Conservation (phyloP, 2,113 vertebrate genomes). For the Charadrius vociferus region DNA sequence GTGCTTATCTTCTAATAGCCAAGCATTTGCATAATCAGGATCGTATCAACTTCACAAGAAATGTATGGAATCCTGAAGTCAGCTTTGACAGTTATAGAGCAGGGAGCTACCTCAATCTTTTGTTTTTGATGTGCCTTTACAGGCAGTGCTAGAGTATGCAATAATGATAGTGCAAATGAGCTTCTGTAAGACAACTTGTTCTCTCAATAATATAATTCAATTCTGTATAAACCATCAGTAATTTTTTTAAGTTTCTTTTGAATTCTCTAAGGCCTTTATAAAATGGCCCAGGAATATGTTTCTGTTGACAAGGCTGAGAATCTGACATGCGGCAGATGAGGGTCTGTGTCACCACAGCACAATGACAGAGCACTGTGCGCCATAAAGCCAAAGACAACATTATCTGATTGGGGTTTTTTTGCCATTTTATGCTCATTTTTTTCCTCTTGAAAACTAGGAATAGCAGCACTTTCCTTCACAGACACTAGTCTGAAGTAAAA, state of each 20-base stretch:
- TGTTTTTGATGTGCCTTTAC: neutral
- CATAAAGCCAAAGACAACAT: neutral
- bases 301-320: neutral
- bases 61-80: conserved; percentile 3
- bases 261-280: neutral
- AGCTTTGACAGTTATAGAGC: neutral
- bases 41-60: neutral
- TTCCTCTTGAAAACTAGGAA: neutral
- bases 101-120: neutral
- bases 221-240: neutral
- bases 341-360: rapidly evolving
- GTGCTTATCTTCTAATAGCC: neutral
- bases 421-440: neutral
- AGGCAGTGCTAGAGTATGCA: neutral
- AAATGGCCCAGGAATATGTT: neutral
- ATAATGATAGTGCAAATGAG: neutral
- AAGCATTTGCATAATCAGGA: conserved; percentile 1
- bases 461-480: neutral
- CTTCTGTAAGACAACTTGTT: neutral
- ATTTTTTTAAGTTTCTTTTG: neutral
- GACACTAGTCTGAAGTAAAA: neutral
- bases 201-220: neutral
- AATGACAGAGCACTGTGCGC: neutral
- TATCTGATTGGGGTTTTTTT: rapidly evolving
- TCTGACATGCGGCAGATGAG: neutral